Conservation (phyloP, 2,797 vertebrate species). For the Meda fulgida region DNA sequence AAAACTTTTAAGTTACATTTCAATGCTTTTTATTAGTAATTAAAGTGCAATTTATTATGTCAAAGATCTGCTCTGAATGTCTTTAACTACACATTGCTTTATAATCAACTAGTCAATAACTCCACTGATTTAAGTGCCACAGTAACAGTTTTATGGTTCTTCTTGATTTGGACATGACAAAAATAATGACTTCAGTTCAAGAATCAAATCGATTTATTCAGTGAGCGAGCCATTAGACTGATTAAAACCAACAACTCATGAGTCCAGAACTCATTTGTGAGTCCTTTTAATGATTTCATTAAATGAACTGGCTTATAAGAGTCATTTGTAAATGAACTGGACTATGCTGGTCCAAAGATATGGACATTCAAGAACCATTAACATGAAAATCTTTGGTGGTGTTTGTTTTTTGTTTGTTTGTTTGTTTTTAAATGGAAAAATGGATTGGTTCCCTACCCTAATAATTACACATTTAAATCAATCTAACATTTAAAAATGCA, state of each 20-base stretch:
- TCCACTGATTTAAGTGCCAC: not conserved
- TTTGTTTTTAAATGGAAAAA: not conserved
- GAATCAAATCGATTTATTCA: not conserved
- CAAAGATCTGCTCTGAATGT: not conserved
- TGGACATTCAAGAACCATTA: not conserved
- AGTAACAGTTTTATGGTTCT: not conserved
- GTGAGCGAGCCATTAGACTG: not conserved
- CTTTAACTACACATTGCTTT: not conserved
- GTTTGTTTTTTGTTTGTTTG: not conserved
- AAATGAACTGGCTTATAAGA: not conserved
- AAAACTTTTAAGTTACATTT: not conserved
- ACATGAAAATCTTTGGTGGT: not conserved
- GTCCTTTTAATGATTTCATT: not conserved
- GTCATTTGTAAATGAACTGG: not conserved
- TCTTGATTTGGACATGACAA: not conserved
- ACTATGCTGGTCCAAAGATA: not conserved
- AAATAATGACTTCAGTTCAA: not conserved
- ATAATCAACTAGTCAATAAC: not conserved
- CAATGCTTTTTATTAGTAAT: not conserved
- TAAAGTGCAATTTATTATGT: not conserved
- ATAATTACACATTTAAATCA: not conserved
- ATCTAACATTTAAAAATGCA: not conserved
- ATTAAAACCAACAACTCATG: slow-evolving; percentile 2
- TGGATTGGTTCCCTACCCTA: not conserved
- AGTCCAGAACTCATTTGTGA: not conserved